Base-by-base conservation (phyloP, 1,140 invertebrate species). In the Zaprionus ghesquierei region DNA sequence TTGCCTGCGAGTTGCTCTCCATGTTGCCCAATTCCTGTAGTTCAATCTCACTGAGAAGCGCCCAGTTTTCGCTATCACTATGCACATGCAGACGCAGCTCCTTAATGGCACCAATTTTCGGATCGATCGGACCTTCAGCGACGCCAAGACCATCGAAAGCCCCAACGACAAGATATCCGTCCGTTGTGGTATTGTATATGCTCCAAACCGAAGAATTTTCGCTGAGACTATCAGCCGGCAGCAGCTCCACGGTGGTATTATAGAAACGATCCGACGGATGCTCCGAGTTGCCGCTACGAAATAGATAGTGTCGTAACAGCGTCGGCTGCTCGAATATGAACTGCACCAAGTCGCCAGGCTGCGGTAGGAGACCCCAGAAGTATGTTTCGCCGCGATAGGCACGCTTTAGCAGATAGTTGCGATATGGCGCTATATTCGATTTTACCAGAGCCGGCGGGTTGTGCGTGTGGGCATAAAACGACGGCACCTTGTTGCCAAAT, bases 291-390 rank as follows among this genome's bases (percentile, higher is more conserved):
- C 98, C 98, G 92, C 97, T 98, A 63, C 96, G 94, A 90, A 99
- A 97, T 69, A 96, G 93, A 92, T 95, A 98, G 73, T 97, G 93
- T 92, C 95, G 95, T 77, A 99, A 92, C 79, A 93, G 81, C 80
- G 95, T 94, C 27, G 98, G 96, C 69, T 94, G 94, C 55, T 93
- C 93, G 91, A 98, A 98, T 90, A 95, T 95, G 91, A 99, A 97
- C 61, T 95, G 94, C 10, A 99, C 93, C 46, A 95, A 93, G 91
- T 99, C 97, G 2, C 96, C 97, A 27, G 95, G 94, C 77, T 96
- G 95, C 0, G 98, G 98, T 18, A 96, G 93, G 12, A 97, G 92
- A 13, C 97, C 97, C 98, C 98, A 99, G 92, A 98, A 99, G 84
- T 97, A 98, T 0, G 95, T 96, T 82, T 97, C 95, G 0, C 98